Base-by-base conservation (phyloP, 2,888 invertebrate genomes). In the Hololepta plana region DNA sequence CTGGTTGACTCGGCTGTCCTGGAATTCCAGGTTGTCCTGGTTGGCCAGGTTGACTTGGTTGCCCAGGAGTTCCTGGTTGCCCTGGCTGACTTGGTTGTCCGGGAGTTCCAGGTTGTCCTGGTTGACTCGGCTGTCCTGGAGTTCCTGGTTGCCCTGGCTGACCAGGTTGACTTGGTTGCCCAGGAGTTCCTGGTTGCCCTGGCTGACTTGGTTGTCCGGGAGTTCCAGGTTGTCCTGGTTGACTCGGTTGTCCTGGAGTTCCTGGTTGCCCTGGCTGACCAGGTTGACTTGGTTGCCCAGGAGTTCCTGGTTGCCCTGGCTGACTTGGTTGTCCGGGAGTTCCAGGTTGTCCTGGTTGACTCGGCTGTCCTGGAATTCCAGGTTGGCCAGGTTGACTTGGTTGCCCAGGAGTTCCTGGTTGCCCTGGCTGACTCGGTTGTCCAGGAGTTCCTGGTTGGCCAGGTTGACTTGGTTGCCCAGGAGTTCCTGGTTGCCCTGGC, bases 81-180 rank as follows among this genome's bases (percentile, higher is more conserved):
- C 28, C 30, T 10, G 32, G 22, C 26, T 30, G 26, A 12, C 15
- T 23, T 1, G 30, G 30, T 11, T 30, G 26, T 1, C 22, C 27
- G 9, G 32, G 28, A 14, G 25, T 25, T 12, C 35, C 31, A 28
- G 14, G 29, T 35, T 12, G 35, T 31, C 4, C 44, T 42, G 6
- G 36, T 37, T 26, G 66, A 39, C 74, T 74, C 24, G 55, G 47
- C 39, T 72, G 74, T 26, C 69, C 66, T 39, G 63, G 62, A 38
- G 54, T 59, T 4, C 33, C 32, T 13, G 31, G 30, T 10, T 13
- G 4, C 9, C 25, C 23, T 9, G 28, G 26, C 26, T 26, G 25
- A 19, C 23, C 26, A 26, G 10, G 11, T 14, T 26, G 28, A 8
- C 21, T 28, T 8, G 31, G 31, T 10, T 17, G 19, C 24, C 29